Conservation (phyloP, 2,888 invertebrate species). For the Nasonovia ribisnigri region DNA sequence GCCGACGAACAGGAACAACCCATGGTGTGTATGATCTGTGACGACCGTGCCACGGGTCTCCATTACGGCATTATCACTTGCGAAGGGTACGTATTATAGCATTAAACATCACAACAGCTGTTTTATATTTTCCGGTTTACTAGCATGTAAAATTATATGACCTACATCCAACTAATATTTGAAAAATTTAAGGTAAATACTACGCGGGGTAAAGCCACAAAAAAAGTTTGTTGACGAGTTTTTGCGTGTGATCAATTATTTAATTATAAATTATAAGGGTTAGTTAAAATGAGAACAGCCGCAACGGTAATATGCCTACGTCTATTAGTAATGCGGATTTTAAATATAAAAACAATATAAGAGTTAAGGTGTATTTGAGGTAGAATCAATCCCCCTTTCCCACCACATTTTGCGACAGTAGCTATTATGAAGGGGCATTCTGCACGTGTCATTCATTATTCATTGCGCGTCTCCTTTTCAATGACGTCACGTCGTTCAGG, state of each 20-base stretch:
- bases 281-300: background rate
- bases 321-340: background rate
- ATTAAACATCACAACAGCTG: background rate
- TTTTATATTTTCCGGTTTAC: background rate
- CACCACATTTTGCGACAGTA: background rate
- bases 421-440: background rate
- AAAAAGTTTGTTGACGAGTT: background rate
- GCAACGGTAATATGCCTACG: background rate
- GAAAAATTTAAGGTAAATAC: background rate
- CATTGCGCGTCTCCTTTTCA: background rate
- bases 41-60: slow-evolving; percentile 96
- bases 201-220: background rate
- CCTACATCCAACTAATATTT: background rate
- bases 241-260: background rate
- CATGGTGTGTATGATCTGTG: slow-evolving; percentile 98
- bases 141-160: background rate
- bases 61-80: slow-evolving; percentile 99
- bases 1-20: slow-evolving; percentile 88
- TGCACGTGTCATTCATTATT: background rate
- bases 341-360: background rate
- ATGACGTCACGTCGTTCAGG: background rate
- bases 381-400: background rate
- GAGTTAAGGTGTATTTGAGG: background rate
- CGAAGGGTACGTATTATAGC: slow-evolving; percentile 80
- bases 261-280: background rate